Evolutionary conservation across 2,797 vertebrate species (phyloP).

Genomic region (Schizopygopsis pylzovi): DNA sequence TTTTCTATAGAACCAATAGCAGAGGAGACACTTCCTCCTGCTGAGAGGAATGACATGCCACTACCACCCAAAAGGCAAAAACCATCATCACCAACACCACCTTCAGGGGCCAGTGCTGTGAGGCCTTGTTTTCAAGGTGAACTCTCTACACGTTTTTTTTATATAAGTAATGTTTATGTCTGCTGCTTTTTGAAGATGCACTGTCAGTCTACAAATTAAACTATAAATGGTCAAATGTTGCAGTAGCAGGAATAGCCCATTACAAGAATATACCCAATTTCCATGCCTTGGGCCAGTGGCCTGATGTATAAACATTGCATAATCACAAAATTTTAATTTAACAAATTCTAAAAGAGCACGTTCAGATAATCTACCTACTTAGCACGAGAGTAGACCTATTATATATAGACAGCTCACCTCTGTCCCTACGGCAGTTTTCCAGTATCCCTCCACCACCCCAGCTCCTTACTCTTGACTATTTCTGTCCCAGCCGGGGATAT

Average conservation of each 20-base stretch:
- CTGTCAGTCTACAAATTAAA: neutral
- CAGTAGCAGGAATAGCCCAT: neutral
- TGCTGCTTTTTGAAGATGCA: neutral
- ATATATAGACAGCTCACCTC: neutral
- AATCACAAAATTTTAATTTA: neutral
- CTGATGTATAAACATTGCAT: neutral
- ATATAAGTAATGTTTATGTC: neutral
- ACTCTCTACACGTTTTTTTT: conserved; percentile 3
- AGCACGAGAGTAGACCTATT: neutral
- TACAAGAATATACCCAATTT: neutral
- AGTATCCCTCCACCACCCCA: neutral
- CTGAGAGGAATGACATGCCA: conserved; percentile 32
- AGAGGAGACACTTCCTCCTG: conserved; percentile 27
- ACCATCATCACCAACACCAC: conserved; percentile 12
- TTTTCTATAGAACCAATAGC: conserved; percentile 46
- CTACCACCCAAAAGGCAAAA: conserved; percentile 39
- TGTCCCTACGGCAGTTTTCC: neutral
- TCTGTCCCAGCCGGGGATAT: neutral
- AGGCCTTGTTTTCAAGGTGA: conserved; percentile 37
- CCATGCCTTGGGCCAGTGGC: neutral
- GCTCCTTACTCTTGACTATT: neutral
- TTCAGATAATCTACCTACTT: neutral
- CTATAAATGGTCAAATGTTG: neutral
- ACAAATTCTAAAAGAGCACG: neutral
- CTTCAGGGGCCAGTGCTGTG: conserved; percentile 29